Conservation (phyloP, 2,797 vertebrate species). For the Tauraco hartlaubi region DNA sequence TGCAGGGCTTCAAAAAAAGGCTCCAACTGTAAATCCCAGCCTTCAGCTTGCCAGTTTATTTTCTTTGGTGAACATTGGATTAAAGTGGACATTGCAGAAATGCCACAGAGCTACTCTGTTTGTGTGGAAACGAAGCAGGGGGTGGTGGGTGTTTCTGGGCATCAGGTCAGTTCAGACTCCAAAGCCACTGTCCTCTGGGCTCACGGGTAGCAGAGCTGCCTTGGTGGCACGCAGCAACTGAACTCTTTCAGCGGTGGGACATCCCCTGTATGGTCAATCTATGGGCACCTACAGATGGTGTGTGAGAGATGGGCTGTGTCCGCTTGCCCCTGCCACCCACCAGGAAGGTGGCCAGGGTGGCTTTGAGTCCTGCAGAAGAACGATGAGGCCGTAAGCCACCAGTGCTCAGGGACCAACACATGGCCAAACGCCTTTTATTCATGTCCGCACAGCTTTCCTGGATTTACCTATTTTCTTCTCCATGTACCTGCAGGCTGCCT, state of each 20-base stretch:
- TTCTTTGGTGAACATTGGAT: neutral
- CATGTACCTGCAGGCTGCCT: neutral
- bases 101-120: neutral
- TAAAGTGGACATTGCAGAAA: neutral
- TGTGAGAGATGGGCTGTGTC: rapidly evolving
- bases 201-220: neutral
- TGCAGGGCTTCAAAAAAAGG: neutral
- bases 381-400: rapidly evolving
- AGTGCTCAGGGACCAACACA: rapidly evolving
- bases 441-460: neutral
- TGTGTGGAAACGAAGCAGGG: neutral
- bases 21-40: neutral
- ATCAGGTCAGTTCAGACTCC: rapidly evolving
- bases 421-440: neutral
- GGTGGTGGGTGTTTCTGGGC: rapidly evolving
- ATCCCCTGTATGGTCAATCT: rapidly evolving
- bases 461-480: neutral
- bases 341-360: neutral
- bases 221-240: neutral
- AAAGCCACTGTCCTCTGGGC: rapidly evolving
- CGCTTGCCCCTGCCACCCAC: neutral
- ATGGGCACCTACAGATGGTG: rapidly evolving
- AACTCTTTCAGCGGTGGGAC: neutral
- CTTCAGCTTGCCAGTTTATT: neutral
- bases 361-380: neutral